Evolutionary conservation across 2,797 vertebrate genomes (phyloP).

Genomic region (Oreonectes daqikongensis): DNA sequence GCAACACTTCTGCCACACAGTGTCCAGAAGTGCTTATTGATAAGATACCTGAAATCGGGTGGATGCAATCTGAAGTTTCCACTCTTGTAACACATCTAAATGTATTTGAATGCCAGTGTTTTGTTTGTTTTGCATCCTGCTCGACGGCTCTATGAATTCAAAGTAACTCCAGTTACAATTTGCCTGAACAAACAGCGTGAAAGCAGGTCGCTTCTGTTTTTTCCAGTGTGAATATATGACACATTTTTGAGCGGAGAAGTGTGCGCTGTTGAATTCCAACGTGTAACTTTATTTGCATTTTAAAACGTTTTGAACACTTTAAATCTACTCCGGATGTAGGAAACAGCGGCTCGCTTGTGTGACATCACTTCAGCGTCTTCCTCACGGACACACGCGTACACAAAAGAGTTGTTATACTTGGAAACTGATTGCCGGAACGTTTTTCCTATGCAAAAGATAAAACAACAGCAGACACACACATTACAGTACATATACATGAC

Average conservation of each 20-base stretch:
- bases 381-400: not conserved
- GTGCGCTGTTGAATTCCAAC: not conserved
- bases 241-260: not conserved
- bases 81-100: constrained; percentile 8
- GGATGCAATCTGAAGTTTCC: not conserved
- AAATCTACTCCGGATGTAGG: constrained; percentile 5
- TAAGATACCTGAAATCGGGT: not conserved
- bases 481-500: not conserved
- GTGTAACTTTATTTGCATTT: constrained; percentile 23
- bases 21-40: not conserved
- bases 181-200: constrained; percentile 6
- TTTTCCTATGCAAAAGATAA: constrained; percentile 24
- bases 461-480: constrained; percentile 9
- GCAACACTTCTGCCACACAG: not conserved
- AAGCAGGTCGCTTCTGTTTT: constrained; percentile 2
- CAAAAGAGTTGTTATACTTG: constrained; percentile 4
- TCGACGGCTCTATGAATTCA: constrained; percentile 15
- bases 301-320: constrained; percentile 5
- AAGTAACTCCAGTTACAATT: constrained; percentile 23
- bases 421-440: constrained; percentile 26
- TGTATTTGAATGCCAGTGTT: constrained; percentile 27
- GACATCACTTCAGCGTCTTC: not conserved
- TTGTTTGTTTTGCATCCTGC: constrained; percentile 20
- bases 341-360: constrained; percentile 6
- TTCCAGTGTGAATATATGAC: not conserved